These are phyloP conservation scores for Rhinichthys klamathensis DNA, from an alignment of 2,113 vertebrate genomes.

Conservation along the genomic window DNA sequence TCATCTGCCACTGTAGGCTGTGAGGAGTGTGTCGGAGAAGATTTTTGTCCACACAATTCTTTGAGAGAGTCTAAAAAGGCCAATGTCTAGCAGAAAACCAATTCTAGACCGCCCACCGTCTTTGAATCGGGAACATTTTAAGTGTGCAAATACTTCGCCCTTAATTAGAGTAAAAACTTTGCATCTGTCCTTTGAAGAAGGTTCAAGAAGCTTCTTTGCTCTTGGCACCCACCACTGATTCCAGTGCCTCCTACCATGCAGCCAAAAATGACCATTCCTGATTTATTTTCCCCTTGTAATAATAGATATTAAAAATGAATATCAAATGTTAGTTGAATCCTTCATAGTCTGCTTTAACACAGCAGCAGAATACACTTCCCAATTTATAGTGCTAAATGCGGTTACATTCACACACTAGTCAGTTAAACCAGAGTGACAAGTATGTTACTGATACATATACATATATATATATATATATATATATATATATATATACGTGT, in stretches of 20 bases:
- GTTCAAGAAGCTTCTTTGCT: constrained; percentile 49
- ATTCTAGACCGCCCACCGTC: constrained; percentile 35
- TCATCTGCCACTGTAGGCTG: constrained; percentile 17
- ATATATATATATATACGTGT: too few relatives aligned
- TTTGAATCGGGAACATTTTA: constrained; percentile 44
- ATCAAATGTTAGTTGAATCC: constrained; percentile 64
- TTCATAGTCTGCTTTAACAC: constrained; percentile 49
- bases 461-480: too few relatives aligned
- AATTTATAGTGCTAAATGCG: neutral
- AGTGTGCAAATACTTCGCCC: constrained; percentile 41
- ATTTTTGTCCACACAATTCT: constrained; percentile 2
- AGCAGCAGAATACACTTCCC: neutral
- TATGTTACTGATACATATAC: too few relatives aligned
- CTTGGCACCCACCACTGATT: constrained; percentile 57
- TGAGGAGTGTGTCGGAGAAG: neutral
- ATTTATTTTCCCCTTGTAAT: constrained; percentile 51
- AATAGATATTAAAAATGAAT: constrained; percentile 66
- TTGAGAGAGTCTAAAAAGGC: constrained; percentile 30
- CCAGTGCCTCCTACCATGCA: constrained; percentile 56
- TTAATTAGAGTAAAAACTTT: constrained; percentile 57
- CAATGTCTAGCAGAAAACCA: constrained; percentile 11
- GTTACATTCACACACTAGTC: neutral
- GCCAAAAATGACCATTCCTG: constrained; percentile 49
- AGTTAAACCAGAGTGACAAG: neutral
- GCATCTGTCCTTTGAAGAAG: constrained; percentile 55